Base-by-base conservation (phyloP, 2,888 invertebrate genomes). In the Peribatodes rhomboidaria region DNA sequence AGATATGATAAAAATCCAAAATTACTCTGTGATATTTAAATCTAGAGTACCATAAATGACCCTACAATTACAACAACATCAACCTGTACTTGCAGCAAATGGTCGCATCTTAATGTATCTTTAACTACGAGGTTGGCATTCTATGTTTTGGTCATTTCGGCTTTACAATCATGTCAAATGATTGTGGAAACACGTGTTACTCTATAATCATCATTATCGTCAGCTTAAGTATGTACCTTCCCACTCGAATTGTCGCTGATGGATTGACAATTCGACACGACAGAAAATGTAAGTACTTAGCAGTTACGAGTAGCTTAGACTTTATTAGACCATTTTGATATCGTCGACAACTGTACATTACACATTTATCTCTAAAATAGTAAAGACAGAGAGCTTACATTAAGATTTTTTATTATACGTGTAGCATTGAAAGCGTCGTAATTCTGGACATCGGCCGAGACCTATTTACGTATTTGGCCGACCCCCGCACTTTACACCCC, bases 381-480 rank as follows among this genome's bases (percentile, higher is more conserved):
- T 27, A 2, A 27, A 27, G 3, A 27, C 27, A 27, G 27, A 27
- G 27, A 27, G 27, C 6, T 4, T 27, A 27, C 27, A 27, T 27
- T 27, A 27, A 9, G 10, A n/a, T n/a, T 1, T 46, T 46, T 1
- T n/a, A n/a, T 7, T n/a, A 18, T 22, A 13, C 22, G 7, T 44
- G 61, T 68, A 74, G 70, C 78, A 77, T 76, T 79, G 79, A 72
- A 71, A 71, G 55, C 70, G 67, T 55, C 61, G 65, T 56, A 71
- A 64, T 46, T 57, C 67, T 74, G 75, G 74, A 79, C 74, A 67
- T 64, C 64, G 79, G 63, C 80, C 81, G 69, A 83, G 84, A 86
- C 84, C 82, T 84, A 88, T 84, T 86, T 86, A 73, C 76, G 75
- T 70, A 76, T 73, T 76, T 72, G 77, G 77, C 73, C 70, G 73